Evolutionary conservation across 1,140 invertebrate species (phyloP), one percentile per base, ranked within the genome.

Genomic region (Portunus trituberculatus): DNA sequence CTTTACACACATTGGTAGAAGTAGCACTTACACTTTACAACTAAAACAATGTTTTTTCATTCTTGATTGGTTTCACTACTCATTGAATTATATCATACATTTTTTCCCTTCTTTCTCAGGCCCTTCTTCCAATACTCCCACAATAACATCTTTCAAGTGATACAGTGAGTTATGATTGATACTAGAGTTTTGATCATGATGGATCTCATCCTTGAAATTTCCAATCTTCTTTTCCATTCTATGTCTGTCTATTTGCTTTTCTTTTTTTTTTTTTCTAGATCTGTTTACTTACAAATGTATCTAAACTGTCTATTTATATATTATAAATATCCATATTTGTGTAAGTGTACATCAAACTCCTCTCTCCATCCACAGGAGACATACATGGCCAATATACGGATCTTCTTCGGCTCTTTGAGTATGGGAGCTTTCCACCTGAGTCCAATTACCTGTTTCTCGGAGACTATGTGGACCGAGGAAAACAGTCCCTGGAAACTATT

Each of bases 381-480:
- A 99, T 99, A 96, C 99, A 99, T 97, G 99, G 99, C 96, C 99
- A 99, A 97, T 99, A 99, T 97, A 99, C 99, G 97, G 99, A 99
- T 97, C 97, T 99, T 59, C 97, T 99, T 96, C 98, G 99, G 97
- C 97, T 99, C 95, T 99, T 99, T 97, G 99, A 99, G 97, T 99
- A 99, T 97, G 99, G 99, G 93, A 99, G 99, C 31, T 99, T 99
- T 97, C 99, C 99, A 86, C 99, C 99, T 25, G 99, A 99, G 97
- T 99, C 99, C 82, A 99, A 99, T 97, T 99, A 99, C 97, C 97
- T 99, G 96, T 99, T 99, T 97, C 98, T 99, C 98, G 97, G 99
- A 59, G 98, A 99, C 97, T 99, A 99, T 97, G 99, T 99, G 25
- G 98, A 99, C 97, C 97, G 99, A 97, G 98, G 98, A 96, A 99